phyloP scores from a whole-genome alignment of 2,113 vertebrate species.

The Cynoglossus semilaevis region DNA sequence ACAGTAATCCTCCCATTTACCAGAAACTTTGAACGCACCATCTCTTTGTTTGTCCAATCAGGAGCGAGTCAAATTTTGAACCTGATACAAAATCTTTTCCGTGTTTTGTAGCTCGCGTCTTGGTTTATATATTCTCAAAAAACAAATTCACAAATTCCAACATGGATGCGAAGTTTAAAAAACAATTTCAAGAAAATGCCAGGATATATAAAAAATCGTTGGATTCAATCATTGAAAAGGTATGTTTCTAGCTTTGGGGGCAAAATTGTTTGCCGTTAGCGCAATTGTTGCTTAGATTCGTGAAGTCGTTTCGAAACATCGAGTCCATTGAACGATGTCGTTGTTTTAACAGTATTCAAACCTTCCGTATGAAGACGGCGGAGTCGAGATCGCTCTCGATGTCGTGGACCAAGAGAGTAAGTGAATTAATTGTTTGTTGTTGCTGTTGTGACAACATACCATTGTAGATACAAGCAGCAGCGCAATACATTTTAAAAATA shows the following conservation, averaged over 20 bases:
- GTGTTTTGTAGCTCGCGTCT: too few species aligned
- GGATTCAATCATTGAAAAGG: constrained; percentile 65
- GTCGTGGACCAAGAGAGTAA: neutral
- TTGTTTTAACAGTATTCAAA: constrained; percentile 67
- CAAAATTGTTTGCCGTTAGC: neutral
- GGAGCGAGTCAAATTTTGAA: constrained; percentile 30
- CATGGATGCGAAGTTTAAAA: rapidly evolving
- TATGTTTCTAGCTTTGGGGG: constrained; percentile 17
- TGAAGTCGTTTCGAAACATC: neutral
- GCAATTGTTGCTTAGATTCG: too few species aligned
- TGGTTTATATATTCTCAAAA: too few species aligned
- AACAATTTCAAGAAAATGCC: constrained; percentile 16
- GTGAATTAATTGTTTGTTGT: neutral
- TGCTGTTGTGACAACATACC: neutral
- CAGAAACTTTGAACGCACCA: neutral
- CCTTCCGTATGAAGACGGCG: constrained; percentile 26
- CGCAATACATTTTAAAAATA: too few species aligned
- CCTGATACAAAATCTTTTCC: too few species aligned
- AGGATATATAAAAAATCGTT: constrained; percentile 38
- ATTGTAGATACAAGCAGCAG: too few species aligned
- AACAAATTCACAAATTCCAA: neutral
- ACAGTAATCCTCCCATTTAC: neutral
- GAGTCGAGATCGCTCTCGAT: constrained; percentile 57
- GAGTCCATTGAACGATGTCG: neutral
- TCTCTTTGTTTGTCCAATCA: constrained; percentile 41